Base-by-base conservation (phyloP, 2,113 vertebrate genomes). In the Platichthys stellatus region DNA sequence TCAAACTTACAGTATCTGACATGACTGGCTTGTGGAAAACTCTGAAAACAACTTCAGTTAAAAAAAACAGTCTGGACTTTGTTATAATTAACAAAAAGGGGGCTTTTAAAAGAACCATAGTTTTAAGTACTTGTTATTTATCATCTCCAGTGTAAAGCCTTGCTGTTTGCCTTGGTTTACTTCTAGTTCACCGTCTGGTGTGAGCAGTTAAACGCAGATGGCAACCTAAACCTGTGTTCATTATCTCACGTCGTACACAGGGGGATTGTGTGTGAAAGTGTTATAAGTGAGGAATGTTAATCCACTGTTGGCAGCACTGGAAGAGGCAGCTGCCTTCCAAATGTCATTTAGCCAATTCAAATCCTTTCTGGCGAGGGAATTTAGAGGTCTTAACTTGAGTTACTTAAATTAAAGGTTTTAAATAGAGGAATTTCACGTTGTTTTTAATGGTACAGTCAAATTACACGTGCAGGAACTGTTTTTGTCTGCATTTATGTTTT, bases 211-310 rank as follows among this genome's bases (percentile, higher is more conserved):
- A 56, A 31, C 28, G 47, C 35, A 49, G 17, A 74, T 17, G 10
- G 24, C 8, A 28, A 51, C 24, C 11, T 51, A 21, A 63, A 14
- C 35, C 24, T 14, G 11, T 47, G 10, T 49, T 57, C 17, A 57
- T 63, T 57, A 49, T 57, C 65, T 69, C 56, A 72, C 11, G 8
- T 35, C n/a, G 23, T 49, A 58, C 43, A 3, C 49, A 18, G 4
- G 2, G 2, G 60, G n/a, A 21, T 20, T 28, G 47, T 53, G 58
- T 59, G 63, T 72, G 28, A 23, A 56, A 53, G 59, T 62, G 63
- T 76, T 62, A 56, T 14, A 53, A 53, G 23, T 51, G 38, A 72
- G 56, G 47, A 69, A 57, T 68, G 59, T 47, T 69, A 53, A 73
- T 68, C 58, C 43, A 45, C 28, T 45, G 49, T 53, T 64, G 63